Evolutionary conservation across 2,113 vertebrate species (phyloP), one percentile per base, ranked within the genome.

Genomic region (Charadrius vociferus): DNA sequence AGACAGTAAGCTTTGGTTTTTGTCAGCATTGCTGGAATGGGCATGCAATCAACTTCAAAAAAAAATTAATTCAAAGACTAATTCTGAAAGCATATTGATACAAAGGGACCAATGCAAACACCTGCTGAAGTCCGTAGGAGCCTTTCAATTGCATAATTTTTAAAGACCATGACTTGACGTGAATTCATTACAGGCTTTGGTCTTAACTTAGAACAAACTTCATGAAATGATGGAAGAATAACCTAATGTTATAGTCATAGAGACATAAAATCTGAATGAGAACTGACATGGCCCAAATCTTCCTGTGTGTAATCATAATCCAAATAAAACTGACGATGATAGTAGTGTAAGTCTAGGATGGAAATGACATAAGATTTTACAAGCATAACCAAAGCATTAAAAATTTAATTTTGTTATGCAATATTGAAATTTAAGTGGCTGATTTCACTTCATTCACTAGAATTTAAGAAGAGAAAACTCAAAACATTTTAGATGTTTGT

Each of bases 21-120:
- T 87, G 75, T 39, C 6, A 14, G 19, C 37, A 39, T 29, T 83
- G 11, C n/a, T 91, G 68, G 23, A 88, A 55, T 49, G 29, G 12
- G 7, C 29, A 86, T 16, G 52, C 58, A 81, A 89, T 83, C 72
- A 86, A 37, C 86, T 95, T 93, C 65, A 93, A 97, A 90, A 80
- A 12, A 67, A 63, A 63, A 43, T 62, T 93, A 95, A 81, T 91
- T 95, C 61, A 90, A 97, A 90, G 68, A 67, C 37, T 92, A 72
- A 86, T 95, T 93, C 56, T 81, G 61, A 88, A 94, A 88, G 26
- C 34, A 29, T 81, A 55, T 18, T 83, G 72, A 50, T 88, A 67
- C 3, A 88, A 88, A 92, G 47, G 8, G 7, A 62, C 32, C n/a
- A 59, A 61, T 67, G 45, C 41, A 86, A 91, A 86, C 62, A 86